phyloP scores from a whole-genome alignment of 2,888 invertebrate species.

The Thera obeliscata region DNA sequence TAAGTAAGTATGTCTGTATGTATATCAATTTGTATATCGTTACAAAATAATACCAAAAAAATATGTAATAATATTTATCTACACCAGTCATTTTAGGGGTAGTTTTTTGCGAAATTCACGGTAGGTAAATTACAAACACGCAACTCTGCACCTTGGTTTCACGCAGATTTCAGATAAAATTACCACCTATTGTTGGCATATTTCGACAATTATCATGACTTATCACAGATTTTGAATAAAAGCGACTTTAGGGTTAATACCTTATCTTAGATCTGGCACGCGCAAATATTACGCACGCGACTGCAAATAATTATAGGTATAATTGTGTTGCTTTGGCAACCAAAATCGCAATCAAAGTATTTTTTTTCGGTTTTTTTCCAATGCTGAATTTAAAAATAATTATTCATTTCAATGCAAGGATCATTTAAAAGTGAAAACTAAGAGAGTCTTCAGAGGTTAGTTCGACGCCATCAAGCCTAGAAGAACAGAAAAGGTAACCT shows the following conservation, averaged over 20 bases:
- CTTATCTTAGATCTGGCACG: constrained; percentile 37
- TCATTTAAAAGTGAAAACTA: no score
- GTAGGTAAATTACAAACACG: constrained; percentile 13
- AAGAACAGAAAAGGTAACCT: no score
- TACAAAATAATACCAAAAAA: no score
- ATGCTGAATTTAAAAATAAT: no score
- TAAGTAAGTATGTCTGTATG: no score
- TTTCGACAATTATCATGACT: constrained; percentile 24
- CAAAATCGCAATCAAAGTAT: constrained; percentile 24
- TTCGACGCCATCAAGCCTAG: no score
- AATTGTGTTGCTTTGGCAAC: constrained; percentile 30
- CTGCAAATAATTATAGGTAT: constrained; percentile 25
- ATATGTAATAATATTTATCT: background rate
- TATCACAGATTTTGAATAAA: constrained; percentile 6
- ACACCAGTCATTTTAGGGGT: background rate
- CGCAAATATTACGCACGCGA: constrained; percentile 25
- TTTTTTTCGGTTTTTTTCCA: no score
- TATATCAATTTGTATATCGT: no score
- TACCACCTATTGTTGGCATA: constrained; percentile 30
- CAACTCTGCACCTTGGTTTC: constrained; percentile 16
- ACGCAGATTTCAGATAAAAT: constrained; percentile 33
- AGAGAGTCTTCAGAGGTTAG: no score
- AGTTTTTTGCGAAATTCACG: constrained; percentile 8
- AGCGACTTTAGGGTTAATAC: constrained; percentile 21
- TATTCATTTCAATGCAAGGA: no score